Evolutionary conservation across 2,888 invertebrate species (phyloP), one percentile per base, ranked within the genome.

Genomic region (Drosophila nr. perissopoda): DNA sequence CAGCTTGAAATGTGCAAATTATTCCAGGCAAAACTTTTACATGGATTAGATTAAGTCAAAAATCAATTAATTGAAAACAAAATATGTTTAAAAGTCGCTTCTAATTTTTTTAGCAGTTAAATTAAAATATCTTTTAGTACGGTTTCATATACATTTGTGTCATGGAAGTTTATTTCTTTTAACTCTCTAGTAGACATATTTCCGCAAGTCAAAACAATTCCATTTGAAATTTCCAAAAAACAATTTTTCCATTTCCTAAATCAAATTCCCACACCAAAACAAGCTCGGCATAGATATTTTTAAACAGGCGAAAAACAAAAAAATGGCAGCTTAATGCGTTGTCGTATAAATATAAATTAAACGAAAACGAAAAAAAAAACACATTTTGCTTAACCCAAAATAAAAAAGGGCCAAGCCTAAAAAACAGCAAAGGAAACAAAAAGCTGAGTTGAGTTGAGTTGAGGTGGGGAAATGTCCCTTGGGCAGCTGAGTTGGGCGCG

Each of bases 271-370:
- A 2, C 31, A n/a, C 31, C 21, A 42, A 51, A 71, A 60, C 7
- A 65, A 51, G 27, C 34, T 40, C 16, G 1, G 16, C 31, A 36
- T n/a, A 31, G 25, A 36, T 34, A 25, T 64, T 54, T 34, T n/a
- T 13, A 8, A 13, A 18, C 34, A 29, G n/a, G 2, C 6, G 4
- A 31, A 34, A 34, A 16, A 21, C 11, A 57, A 31, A 49, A 51
- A 62, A 52, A 42, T 27, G 62, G 18, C 18, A 33, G 6, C 64
- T 63, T 76, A 77, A 86, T 78, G 76, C 67, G 61, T 69, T 71
- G 63, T 59, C 73, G 74, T 78, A 76, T 67, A 78, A 77, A 83
- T 61, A 79, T 64, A 60, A 78, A 74, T 49, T 45, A 45, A 45
- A 45, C 21, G 13, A 21, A 45, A 21, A 45, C 45, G 45, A 45